Evolutionary conservation across 2,113 vertebrate genomes (phyloP).

Genomic region (Tricholaema leucomelas): DNA sequence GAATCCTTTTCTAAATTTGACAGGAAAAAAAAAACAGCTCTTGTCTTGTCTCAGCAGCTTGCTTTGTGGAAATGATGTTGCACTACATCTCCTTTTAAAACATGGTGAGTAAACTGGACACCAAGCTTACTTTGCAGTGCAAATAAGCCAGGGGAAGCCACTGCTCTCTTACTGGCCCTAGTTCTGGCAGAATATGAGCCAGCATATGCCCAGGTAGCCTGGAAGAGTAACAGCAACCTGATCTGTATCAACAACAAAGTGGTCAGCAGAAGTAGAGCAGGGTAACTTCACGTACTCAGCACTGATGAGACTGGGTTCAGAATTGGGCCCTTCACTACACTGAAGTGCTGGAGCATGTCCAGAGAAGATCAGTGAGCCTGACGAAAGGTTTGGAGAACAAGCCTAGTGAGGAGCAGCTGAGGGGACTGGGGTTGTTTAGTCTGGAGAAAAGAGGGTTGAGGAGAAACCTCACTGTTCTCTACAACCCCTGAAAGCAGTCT

Average conservation of each 20-base stretch:
- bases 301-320: neutral
- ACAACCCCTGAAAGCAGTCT: neutral
- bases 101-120: fast-evolving
- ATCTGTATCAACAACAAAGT: too few relatives aligned
- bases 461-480: neutral
- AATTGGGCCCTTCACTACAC: neutral
- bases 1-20: neutral
- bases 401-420: neutral
- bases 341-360: neutral
- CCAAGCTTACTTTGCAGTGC: fast-evolving
- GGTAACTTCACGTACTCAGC: neutral
- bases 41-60: neutral
- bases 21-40: fast-evolving
- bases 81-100: neutral
- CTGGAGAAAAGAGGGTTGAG: neutral
- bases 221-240: neutral
- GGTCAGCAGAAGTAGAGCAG: neutral
- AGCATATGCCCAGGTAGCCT: neutral
- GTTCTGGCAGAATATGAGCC: neutral
- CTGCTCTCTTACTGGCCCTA: fast-evolving
- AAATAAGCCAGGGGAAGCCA: fast-evolving
- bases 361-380: neutral
- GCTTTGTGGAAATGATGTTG: neutral
- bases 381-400: neutral
- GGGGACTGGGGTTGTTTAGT: neutral